Evolutionary conservation across 2,888 invertebrate species (phyloP).

Genomic region (Gryllus longicercus): DNA sequence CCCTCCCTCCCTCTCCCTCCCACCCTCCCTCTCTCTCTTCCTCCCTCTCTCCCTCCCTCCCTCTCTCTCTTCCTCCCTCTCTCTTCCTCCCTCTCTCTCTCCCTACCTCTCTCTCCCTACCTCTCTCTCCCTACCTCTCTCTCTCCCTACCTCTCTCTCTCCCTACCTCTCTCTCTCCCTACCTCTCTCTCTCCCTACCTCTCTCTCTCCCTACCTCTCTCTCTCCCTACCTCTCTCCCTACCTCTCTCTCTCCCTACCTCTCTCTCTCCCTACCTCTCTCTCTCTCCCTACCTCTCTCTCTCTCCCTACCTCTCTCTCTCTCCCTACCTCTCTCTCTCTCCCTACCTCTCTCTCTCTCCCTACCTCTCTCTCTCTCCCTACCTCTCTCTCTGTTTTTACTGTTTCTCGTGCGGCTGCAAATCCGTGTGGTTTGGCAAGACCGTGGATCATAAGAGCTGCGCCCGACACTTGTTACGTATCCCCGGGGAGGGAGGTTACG

Average conservation of each 20-base stretch:
- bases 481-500: no score
- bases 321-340: background rate
- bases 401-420: background rate
- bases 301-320: background rate
- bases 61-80: background rate
- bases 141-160: background rate
- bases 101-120: background rate
- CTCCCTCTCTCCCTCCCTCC: background rate
- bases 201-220: background rate
- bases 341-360: background rate
- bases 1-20: background rate
- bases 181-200: background rate
- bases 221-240: background rate
- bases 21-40: background rate
- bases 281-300: background rate
- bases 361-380: background rate
- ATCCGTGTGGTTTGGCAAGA: no score
- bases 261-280: slow-evolving; percentile 11
- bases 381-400: background rate
- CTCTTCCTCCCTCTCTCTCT: background rate
- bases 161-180: background rate
- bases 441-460: no score
- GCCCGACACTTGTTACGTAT: no score
- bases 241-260: background rate
- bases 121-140: background rate